Evolutionary conservation across 2,888 invertebrate genomes (phyloP).

Genomic region (Polydrusus tereticollis): DNA sequence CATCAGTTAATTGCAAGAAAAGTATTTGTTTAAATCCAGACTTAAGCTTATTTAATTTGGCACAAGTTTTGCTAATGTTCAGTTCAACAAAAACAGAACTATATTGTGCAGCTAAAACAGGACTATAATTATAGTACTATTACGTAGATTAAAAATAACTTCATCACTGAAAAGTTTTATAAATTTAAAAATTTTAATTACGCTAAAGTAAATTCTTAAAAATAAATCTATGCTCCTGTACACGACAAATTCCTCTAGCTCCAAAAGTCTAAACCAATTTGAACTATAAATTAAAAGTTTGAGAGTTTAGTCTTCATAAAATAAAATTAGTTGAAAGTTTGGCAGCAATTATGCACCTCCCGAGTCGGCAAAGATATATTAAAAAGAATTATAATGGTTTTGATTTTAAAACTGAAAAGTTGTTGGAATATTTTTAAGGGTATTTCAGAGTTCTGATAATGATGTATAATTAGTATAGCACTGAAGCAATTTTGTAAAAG

Average conservation of each 20-base stretch:
- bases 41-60: too few relatives aligned
- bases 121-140: too few relatives aligned
- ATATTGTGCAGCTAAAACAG: too few relatives aligned
- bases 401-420: not conserved
- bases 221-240: too few relatives aligned
- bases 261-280: not conserved
- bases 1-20: too few relatives aligned
- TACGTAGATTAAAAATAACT: too few relatives aligned
- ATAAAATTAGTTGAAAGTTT: slow-evolving; percentile 23
- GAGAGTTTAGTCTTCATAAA: slow-evolving; percentile 18
- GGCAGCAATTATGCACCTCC: slow-evolving; percentile 12
- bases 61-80: too few relatives aligned
- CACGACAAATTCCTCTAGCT: not conserved
- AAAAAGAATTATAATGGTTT: not conserved
- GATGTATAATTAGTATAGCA: not conserved
- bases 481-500: not conserved
- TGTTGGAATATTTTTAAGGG: not conserved
- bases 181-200: too few relatives aligned
- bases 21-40: too few relatives aligned
- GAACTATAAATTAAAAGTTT: slow-evolving; percentile 25
- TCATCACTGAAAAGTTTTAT: too few relatives aligned
- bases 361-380: not conserved
- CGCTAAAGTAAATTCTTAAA: not conserved
- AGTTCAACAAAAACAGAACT: too few relatives aligned
- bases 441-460: not conserved